phyloP scores from a whole-genome alignment of 2,888 invertebrate species.

The Lasioglossum morio region DNA sequence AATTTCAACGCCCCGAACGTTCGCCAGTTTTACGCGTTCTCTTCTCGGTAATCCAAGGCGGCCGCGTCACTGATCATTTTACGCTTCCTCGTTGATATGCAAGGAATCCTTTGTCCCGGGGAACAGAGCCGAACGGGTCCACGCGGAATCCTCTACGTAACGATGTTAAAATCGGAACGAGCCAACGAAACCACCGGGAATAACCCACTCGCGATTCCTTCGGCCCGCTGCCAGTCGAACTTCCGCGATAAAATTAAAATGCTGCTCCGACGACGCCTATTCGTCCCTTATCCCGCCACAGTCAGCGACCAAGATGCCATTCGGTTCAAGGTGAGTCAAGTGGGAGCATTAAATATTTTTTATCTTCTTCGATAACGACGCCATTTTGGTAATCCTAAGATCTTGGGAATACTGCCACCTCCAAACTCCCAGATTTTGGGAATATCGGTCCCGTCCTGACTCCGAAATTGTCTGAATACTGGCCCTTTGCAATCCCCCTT shows the following conservation, averaged over 20 bases:
- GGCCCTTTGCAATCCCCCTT: too few relatives aligned
- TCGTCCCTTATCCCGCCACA: slow-evolving; percentile 5
- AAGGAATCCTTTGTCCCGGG: slow-evolving; percentile 21
- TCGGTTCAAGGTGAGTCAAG: background rate
- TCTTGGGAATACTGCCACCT: too few relatives aligned
- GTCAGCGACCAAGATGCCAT: background rate
- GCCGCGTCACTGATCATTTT: slow-evolving; percentile 38
- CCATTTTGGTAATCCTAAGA: too few relatives aligned
- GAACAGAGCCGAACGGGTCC: background rate
- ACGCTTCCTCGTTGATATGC: slow-evolving; percentile 30
- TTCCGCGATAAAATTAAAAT: slow-evolving; percentile 47
- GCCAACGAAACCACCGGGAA: slow-evolving; percentile 9
- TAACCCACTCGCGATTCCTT: slow-evolving; percentile 30
- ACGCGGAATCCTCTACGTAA: slow-evolving; percentile 28
- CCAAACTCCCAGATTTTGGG: too few relatives aligned
- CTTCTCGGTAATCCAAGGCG: slow-evolving; percentile 22
- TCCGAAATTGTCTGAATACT: too few relatives aligned
- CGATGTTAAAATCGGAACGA: slow-evolving; percentile 43
- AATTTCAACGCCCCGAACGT: background rate
- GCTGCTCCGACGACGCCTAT: slow-evolving; percentile 39
- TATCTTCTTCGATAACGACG: too few relatives aligned
- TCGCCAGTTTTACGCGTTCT: background rate
- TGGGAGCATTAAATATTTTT: background rate
- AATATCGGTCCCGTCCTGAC: too few relatives aligned
- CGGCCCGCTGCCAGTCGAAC: slow-evolving; percentile 11